phyloP scores from a whole-genome alignment of 2,888 invertebrate genomes.

The Drosophila meridionalis region DNA sequence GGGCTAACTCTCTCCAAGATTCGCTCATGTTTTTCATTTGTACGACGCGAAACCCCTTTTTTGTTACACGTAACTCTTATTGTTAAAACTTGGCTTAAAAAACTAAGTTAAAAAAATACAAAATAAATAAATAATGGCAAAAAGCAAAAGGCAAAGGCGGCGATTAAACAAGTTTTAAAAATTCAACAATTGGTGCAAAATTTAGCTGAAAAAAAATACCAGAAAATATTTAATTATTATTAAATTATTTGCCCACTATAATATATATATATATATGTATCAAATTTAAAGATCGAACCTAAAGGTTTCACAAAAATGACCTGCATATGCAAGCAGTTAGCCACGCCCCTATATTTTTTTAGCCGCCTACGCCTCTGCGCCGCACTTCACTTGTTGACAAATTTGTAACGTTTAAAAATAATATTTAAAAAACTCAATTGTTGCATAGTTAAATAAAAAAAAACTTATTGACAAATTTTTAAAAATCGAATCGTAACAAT shows the following conservation, averaged over 20 bases:
- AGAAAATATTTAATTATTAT: slow-evolving; percentile 22
- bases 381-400: slow-evolving; percentile 66
- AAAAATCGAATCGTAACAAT: slow-evolving; percentile 77
- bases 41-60: slow-evolving; percentile 2
- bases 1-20: neutral
- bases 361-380: slow-evolving; percentile 9
- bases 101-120: slow-evolving; percentile 8
- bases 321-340: slow-evolving; percentile 66
- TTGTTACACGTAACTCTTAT: slow-evolving; percentile 42
- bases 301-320: slow-evolving; percentile 82
- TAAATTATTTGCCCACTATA: slow-evolving; percentile 60
- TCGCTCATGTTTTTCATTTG: slow-evolving; percentile 3
- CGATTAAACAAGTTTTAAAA: slow-evolving; percentile 25
- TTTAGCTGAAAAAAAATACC: slow-evolving; percentile 38
- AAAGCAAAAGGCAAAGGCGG: slow-evolving; percentile 15
- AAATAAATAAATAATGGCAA: slow-evolving; percentile 17
- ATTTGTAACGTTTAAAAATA: slow-evolving; percentile 58
- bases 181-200: slow-evolving; percentile 37
- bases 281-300: slow-evolving; percentile 55
- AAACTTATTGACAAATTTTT: slow-evolving; percentile 55
- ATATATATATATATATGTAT: slow-evolving; percentile 17
- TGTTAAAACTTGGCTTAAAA: slow-evolving; percentile 60
- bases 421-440: slow-evolving; percentile 58
- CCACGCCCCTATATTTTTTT: neutral
- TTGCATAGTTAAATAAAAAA: slow-evolving; percentile 70